These are phyloP conservation scores for Gymnopithys bicolor DNA, from an alignment of 2,797 vertebrate genomes.

Conservation along the genomic window DNA sequence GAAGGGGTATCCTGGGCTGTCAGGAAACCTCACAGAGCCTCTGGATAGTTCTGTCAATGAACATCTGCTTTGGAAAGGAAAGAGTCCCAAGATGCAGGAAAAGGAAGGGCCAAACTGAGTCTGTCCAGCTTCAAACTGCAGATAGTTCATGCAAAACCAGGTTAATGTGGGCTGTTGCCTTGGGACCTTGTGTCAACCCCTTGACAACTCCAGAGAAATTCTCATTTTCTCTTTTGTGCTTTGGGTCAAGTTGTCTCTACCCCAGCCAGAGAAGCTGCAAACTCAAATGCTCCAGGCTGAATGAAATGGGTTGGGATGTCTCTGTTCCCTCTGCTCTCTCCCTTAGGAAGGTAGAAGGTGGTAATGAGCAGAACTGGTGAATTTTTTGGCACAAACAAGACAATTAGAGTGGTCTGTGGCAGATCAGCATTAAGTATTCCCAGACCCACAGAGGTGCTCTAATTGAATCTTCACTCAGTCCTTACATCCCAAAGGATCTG, in stretches of 20 bases:
- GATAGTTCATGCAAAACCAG: neutral
- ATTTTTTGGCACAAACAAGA: neutral
- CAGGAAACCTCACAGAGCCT: neutral
- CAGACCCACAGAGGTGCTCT: neutral
- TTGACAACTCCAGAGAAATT: neutral
- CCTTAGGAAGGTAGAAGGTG: neutral
- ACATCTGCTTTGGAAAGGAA: neutral
- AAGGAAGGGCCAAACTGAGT: neutral
- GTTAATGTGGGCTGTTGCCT: neutral
- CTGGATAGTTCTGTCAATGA: neutral
- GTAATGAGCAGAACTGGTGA: neutral
- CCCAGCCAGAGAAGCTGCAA: neutral
- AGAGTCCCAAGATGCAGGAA: neutral
- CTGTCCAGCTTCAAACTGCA: neutral
- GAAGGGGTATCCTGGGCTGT: neutral
- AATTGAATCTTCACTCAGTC: conserved; percentile 14
- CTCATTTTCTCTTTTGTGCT: neutral
- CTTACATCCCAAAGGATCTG: neutral
- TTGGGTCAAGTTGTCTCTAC: neutral
- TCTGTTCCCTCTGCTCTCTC: neutral
- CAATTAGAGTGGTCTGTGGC: neutral
- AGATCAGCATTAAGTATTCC: neutral
- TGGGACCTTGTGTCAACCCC: neutral
- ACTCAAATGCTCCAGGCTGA: neutral
- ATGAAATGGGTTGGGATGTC: neutral